A percentile compares a stretch with the other conserved stretches of the same genome.
Conservation (phyloP, 2,888 invertebrate species). For the Chrysotoxum bicinctum region DNA sequence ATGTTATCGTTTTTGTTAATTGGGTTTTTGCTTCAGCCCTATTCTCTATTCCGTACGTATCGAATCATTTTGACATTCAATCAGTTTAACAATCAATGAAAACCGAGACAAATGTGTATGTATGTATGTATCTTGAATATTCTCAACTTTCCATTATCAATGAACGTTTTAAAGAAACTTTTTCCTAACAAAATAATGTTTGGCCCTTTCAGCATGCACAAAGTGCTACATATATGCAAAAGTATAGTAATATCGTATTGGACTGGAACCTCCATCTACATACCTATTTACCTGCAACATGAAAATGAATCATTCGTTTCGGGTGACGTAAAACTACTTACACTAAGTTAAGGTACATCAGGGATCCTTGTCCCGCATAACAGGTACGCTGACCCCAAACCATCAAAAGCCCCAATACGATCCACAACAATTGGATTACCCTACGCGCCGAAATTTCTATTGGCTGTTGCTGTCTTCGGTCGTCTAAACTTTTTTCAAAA, state of each 20-base stretch:
- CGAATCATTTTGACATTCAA: neutral
- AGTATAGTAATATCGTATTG: neutral
- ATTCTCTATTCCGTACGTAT: neutral
- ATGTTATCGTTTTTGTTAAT: neutral
- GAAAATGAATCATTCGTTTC: constrained; percentile 21
- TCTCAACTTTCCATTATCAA: no score
- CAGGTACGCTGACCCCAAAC: constrained; percentile 58
- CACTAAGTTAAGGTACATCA: constrained; percentile 10
- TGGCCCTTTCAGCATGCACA: neutral
- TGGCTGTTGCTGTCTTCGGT: constrained; percentile 13
- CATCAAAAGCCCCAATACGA: constrained; percentile 21
- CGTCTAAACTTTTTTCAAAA: constrained; percentile 2
- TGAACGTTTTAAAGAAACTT: neutral
- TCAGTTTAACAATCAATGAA: neutral
- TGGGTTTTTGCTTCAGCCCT: neutral
- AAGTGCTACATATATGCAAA: neutral
- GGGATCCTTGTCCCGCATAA: constrained; percentile 52
- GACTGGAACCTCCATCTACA: neutral
- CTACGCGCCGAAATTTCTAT: constrained; percentile 19
- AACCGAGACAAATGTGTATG: no score
- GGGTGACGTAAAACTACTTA: constrained; percentile 37
- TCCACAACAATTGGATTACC: constrained; percentile 52
- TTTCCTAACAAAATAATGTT: neutral
- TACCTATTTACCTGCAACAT: neutral
- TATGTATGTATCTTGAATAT: no score